These are phyloP conservation scores for Wasmannia auropunctata DNA, from an alignment of 1,140 invertebrate species.

Conservation along the genomic window DNA sequence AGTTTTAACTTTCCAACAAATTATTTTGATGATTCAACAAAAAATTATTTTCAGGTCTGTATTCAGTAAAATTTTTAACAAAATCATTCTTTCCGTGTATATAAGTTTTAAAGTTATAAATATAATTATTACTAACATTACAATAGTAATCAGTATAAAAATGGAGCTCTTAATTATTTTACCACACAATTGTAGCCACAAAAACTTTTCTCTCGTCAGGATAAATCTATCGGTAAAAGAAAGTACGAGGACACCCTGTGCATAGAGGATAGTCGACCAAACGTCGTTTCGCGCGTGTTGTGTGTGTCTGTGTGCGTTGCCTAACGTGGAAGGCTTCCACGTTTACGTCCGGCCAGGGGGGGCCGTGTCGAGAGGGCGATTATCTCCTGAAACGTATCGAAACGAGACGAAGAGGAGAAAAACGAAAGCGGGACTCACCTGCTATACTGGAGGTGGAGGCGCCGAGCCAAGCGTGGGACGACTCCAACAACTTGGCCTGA, in stretches of 20 bases:
- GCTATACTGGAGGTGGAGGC: conserved; percentile 94
- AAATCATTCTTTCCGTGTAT: too few relatives aligned
- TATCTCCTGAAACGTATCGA: conserved; percentile 65
- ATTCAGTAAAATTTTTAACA: too few relatives aligned
- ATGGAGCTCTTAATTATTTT: too few relatives aligned
- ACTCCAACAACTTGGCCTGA: conserved; percentile 95
- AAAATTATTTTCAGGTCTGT: too few relatives aligned
- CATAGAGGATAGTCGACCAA: conserved; percentile 8
- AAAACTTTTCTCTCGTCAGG: too few relatives aligned
- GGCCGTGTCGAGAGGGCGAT: conserved; percentile 47
- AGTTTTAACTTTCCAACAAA: too few relatives aligned
- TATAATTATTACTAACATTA: too few relatives aligned
- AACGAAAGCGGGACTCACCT: conserved; percentile 88
- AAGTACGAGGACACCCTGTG: conserved; percentile 29
- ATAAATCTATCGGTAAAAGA: background rate
- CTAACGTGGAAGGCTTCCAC: conserved; percentile 38
- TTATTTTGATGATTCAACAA: too few relatives aligned
- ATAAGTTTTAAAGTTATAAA: too few relatives aligned
- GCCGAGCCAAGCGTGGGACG: conserved; percentile 95
- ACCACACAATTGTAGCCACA: too few relatives aligned
- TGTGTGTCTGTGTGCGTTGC: conserved; percentile 25
- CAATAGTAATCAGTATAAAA: too few relatives aligned
- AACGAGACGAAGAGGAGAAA: conserved; percentile 51
- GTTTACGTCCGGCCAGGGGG: conserved; percentile 38
- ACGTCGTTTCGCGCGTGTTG: background rate